Percentiles rank a stretch among this genome's conserved stretches.
phyloP scores from a whole-genome alignment of 53 echinoderm and acorn worm species.

The Glandiceps talaboti region DNA sequence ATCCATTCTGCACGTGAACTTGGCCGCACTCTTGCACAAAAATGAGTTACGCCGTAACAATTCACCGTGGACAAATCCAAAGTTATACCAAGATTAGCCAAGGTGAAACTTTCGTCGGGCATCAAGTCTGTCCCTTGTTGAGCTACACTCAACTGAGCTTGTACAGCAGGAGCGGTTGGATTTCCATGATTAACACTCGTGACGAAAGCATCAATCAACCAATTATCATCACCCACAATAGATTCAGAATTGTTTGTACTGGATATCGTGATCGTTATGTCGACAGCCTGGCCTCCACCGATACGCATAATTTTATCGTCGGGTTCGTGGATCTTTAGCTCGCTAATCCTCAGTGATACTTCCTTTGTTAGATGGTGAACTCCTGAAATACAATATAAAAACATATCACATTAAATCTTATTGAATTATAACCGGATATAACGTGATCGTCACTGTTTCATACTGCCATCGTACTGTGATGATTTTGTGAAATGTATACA shows the following conservation, averaged over 20 bases:
- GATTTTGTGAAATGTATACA: too few species aligned
- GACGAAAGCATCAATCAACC: neutral
- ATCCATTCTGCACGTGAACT: neutral
- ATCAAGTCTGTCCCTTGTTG: neutral
- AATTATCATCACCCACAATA: neutral
- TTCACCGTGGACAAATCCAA: neutral
- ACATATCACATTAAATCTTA: too few species aligned
- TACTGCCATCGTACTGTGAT: too few species aligned
- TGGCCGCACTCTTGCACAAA: neutral
- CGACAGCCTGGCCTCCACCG: neutral
- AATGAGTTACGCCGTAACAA: neutral
- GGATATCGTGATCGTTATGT: neutral
- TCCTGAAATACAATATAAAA: too few species aligned
- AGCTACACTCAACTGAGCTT: neutral
- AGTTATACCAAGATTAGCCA: neutral
- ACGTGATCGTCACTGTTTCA: too few species aligned
- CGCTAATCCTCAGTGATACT: neutral
- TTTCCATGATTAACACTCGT: neutral
- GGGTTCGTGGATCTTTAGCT: neutral
- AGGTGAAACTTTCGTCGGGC: neutral
- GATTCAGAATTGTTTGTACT: neutral
- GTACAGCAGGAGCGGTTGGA: neutral
- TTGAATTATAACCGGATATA: too few species aligned
- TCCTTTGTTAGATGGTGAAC: too few species aligned
- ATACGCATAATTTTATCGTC: neutral